These are phyloP conservation scores for Poecilia picta DNA, from an alignment of 2,797 vertebrate species.

Conservation along the genomic window DNA sequence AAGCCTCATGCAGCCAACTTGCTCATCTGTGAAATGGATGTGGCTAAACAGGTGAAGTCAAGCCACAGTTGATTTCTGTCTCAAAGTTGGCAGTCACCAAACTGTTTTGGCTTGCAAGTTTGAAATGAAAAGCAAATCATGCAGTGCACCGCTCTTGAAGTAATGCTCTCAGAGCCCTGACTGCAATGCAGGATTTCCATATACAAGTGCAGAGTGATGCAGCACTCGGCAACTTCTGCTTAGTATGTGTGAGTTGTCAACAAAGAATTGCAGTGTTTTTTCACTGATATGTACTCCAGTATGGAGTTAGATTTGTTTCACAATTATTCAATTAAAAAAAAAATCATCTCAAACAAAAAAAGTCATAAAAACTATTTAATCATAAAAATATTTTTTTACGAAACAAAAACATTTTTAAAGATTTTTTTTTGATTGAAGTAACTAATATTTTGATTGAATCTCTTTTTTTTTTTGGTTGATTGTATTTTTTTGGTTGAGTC, in stretches of 20 bases:
- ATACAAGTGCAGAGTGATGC: neutral
- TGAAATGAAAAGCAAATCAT: neutral
- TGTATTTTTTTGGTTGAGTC: no score
- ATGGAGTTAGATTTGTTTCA: no score
- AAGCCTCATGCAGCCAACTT: neutral
- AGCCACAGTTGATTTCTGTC: neutral
- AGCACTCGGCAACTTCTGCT: neutral
- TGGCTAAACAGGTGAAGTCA: neutral
- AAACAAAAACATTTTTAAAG: no score
- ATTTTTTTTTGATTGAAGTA: no score
- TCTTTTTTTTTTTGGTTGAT: no score
- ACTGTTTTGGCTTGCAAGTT: neutral
- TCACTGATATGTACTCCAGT: neutral
- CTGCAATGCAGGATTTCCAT: conserved; percentile 6
- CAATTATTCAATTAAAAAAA: no score
- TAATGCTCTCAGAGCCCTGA: neutral
- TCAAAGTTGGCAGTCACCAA: neutral
- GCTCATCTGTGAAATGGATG: neutral
- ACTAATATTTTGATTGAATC: no score
- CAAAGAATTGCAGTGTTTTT: neutral
- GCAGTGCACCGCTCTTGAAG: neutral
- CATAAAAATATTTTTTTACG: no score
- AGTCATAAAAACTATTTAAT: no score
- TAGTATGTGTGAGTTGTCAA: neutral
- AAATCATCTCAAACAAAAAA: no score